These are phyloP conservation scores for Ceraclea dissimilis DNA, from an alignment of 2,888 invertebrate genomes.

Conservation along the genomic window DNA sequence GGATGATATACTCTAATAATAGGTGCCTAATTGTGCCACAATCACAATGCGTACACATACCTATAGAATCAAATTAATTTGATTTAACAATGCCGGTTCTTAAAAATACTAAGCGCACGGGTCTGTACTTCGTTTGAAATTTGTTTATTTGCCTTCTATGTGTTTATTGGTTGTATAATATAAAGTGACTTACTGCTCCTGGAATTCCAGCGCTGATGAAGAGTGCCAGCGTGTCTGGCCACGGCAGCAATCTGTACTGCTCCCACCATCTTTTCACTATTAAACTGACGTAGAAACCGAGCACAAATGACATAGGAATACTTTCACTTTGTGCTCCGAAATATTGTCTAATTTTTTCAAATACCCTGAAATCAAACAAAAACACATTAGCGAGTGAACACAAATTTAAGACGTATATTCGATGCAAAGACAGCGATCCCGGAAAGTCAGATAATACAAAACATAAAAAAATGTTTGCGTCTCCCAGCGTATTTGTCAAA, in stretches of 20 bases:
- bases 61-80: too few relatives aligned
- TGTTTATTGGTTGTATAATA: too few relatives aligned
- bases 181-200: slow-evolving; percentile 83
- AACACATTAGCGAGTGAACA: neutral
- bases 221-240: slow-evolving; percentile 89
- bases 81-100: too few relatives aligned
- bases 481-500: too few relatives aligned
- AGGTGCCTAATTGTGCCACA: too few relatives aligned
- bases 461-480: neutral
- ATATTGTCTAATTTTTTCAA: slow-evolving; percentile 79
- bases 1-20: too few relatives aligned
- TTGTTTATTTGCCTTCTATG: too few relatives aligned
- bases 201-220: slow-evolving; percentile 88
- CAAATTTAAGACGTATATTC: neutral
- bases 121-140: too few relatives aligned
- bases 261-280: slow-evolving; percentile 95
- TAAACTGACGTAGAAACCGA: slow-evolving; percentile 90
- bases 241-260: slow-evolving; percentile 84
- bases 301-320: slow-evolving; percentile 91
- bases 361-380: slow-evolving; percentile 57
- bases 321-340: slow-evolving; percentile 83
- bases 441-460: neutral
- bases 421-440: neutral
- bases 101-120: too few relatives aligned
- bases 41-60: too few relatives aligned